Base-by-base conservation (phyloP, 1,140 invertebrate genomes). In the Drosophila micromelanica region DNA sequence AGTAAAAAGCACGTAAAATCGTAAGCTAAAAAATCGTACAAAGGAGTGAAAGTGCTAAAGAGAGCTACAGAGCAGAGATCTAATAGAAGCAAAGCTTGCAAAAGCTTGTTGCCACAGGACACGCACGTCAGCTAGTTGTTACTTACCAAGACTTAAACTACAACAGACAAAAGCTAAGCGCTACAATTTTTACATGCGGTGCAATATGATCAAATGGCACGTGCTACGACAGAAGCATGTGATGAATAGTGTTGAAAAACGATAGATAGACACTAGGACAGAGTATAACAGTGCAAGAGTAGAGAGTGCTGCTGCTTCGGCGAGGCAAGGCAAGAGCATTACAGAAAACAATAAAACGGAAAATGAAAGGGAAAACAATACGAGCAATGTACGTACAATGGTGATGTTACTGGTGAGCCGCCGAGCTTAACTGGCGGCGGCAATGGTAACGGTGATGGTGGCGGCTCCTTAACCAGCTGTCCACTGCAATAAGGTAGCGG, bases 401-500 rank as follows among this genome's bases (percentile, higher is more conserved):
- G 94, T 80, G 94, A 94, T 91, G 93, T 93, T 94, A 94, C 93
- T 90, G 94, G 94, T 78, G 94, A 94, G 69, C 94, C 93, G 92
- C 94, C 94, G 93, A 96, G 93, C 93, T 95, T 95, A 92, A 95
- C 94, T 82, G 95, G 95, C 91, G 95, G 94, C 80, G 95, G 95
- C 93, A 95, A 93, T 92, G 95, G 95, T 92, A 95, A 93, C 93
- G 94, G 96, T 94, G 94, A 96, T 91, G 95, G 96, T 93, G 94
- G 94, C 90, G 93, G 95, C 91, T 93, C 95, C 95, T 96, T 96
- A 94, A 93, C 94, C 93, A 94, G 93, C 93, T 93, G 93, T 92
- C 96, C 96, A 93, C 95, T 95, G 95, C 96, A 97, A 96, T 97
- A 96, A 94, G 96, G 96, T 95, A 96, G 95, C 94, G 96, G 96